phyloP scores from a whole-genome alignment of 2,113 vertebrate genomes.

The Sitta europaea region DNA sequence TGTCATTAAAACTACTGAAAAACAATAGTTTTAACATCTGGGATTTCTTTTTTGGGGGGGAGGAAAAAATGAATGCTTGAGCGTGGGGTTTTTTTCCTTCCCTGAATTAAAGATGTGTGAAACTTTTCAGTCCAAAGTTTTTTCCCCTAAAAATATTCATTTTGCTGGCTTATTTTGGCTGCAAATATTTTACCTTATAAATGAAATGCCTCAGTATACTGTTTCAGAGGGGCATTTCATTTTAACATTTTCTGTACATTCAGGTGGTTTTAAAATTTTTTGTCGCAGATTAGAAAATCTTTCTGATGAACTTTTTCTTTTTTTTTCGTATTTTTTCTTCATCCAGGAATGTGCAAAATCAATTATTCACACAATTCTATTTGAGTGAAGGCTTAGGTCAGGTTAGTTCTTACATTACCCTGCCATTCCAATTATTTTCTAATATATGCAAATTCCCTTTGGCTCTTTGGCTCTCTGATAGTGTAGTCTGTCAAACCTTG shows the following conservation, averaged over 20 bases:
- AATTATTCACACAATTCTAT: slow-evolving; percentile 42
- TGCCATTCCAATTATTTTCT: slow-evolving; percentile 54
- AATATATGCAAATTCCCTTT: slow-evolving; percentile 62
- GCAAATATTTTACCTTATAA: neutral
- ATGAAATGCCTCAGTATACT: neutral
- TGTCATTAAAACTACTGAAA: neutral
- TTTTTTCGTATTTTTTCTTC: neutral
- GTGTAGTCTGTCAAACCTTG: slow-evolving; percentile 48
- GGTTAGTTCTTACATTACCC: slow-evolving; percentile 6
- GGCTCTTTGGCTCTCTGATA: slow-evolving; percentile 32
- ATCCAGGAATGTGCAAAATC: slow-evolving; percentile 19
- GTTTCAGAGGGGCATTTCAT: neutral
- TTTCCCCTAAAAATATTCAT: neutral
- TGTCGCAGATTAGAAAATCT: neutral
- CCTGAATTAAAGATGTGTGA: neutral
- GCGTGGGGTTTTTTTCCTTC: accelerated
- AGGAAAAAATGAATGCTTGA: neutral
- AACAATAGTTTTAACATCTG: neutral
- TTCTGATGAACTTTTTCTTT: neutral
- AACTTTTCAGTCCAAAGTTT: neutral
- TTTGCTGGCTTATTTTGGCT: neutral
- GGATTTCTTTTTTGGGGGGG: neutral
- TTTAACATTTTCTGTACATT: neutral
- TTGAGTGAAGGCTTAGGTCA: slow-evolving; percentile 44
- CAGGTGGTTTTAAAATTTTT: neutral